phyloP scores from a whole-genome alignment of 2,113 vertebrate species.

The Forbesichthys papilliferus region DNA sequence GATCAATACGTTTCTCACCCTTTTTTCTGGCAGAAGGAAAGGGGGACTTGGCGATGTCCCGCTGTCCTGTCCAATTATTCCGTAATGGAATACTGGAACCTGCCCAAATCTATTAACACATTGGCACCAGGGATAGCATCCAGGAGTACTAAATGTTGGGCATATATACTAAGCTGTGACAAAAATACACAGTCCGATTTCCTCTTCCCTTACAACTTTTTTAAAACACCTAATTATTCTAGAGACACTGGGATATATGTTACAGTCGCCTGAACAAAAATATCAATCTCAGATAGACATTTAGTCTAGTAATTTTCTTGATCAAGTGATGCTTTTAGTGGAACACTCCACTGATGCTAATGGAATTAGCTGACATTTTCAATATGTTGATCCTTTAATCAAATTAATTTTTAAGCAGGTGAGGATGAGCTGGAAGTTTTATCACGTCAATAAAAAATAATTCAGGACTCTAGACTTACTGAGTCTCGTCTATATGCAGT shows the following conservation, averaged over 20 bases:
- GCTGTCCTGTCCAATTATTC: conserved; percentile 73
- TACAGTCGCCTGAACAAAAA: too few relatives aligned
- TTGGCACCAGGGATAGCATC: conserved; percentile 48
- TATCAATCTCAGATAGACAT: too few relatives aligned
- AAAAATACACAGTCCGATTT: conserved; percentile 52
- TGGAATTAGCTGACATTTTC: too few relatives aligned
- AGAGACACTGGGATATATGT: conserved; percentile 18
- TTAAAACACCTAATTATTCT: conserved; percentile 16
- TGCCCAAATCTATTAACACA: conserved; percentile 69
- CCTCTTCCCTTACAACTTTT: conserved; percentile 36
- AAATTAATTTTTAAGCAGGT: too few relatives aligned
- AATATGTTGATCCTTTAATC: too few relatives aligned
- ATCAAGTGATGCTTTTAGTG: too few relatives aligned
- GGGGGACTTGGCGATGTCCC: conserved; percentile 56
- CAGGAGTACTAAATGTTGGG: conserved; percentile 65
- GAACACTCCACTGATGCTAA: too few relatives aligned
- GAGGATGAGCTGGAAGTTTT: too few relatives aligned
- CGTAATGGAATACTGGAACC: conserved; percentile 70
- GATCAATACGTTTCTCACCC: conserved; percentile 74
- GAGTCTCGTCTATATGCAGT: conserved; percentile 18
- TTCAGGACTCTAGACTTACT: background rate
- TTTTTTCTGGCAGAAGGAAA: conserved; percentile 63
- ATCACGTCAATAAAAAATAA: background rate
- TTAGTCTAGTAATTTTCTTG: too few relatives aligned
- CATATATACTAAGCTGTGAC: conserved; percentile 57